Conservation (phyloP, 35 echinoderm and acorn worm species). For the Diadema setosum region DNA sequence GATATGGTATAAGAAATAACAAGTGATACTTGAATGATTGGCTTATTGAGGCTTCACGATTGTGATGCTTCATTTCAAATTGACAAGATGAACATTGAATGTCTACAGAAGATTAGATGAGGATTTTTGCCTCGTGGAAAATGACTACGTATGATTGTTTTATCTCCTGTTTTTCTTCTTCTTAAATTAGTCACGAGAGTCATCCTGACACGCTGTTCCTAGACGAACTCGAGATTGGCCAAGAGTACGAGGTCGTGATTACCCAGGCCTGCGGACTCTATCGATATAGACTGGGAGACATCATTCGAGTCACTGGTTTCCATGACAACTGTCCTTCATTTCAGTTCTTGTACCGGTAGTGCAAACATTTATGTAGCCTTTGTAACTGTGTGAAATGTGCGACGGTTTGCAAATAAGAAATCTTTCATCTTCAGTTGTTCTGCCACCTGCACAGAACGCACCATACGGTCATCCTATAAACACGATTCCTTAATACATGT, state of each 20-base stretch:
- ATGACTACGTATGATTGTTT: neutral
- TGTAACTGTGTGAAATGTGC: too few relatives aligned
- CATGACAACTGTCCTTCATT: conserved; percentile 43
- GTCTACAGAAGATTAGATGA: too few relatives aligned
- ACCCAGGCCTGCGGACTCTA: conserved; percentile 50
- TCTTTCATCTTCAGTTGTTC: too few relatives aligned
- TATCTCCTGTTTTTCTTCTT: neutral
- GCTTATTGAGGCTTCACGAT: neutral
- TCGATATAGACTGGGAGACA: conserved; percentile 58
- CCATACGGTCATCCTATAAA: too few relatives aligned
- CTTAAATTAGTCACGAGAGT: neutral
- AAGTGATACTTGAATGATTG: neutral
- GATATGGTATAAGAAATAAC: neutral
- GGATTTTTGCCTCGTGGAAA: too few relatives aligned
- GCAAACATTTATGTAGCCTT: too few relatives aligned
- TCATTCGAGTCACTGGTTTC: conserved; percentile 28
- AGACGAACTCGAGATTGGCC: conserved; percentile 63
- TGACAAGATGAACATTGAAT: too few relatives aligned
- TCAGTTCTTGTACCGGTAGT: conserved; percentile 43
- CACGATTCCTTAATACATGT: too few relatives aligned
- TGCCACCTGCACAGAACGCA: too few relatives aligned
- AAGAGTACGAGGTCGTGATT: conserved; percentile 72
- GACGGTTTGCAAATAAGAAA: too few relatives aligned
- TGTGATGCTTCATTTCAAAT: neutral
- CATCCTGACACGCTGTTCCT: conserved; percentile 29